phyloP scores from a whole-genome alignment of 2,797 vertebrate genomes.

The Zalophus californianus region DNA sequence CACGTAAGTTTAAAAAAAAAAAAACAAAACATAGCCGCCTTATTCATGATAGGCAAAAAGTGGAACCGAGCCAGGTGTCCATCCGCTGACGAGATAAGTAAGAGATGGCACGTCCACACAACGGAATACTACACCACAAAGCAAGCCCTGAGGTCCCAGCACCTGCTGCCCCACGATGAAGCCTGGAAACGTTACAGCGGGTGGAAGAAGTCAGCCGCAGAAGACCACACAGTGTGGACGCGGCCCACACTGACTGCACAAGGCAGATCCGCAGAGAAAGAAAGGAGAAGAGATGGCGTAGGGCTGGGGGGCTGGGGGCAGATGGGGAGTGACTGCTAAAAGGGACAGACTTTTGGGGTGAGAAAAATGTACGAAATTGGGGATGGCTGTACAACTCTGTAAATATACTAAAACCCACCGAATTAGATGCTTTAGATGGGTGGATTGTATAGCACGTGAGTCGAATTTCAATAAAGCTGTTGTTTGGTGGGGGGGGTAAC shows the following conservation, averaged over 20 bases:
- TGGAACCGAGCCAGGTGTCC: neutral
- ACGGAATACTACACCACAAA: neutral
- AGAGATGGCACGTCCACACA: neutral
- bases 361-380: neutral
- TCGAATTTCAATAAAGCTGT: neutral
- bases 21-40: neutral
- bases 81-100: neutral
- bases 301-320: neutral
- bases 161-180: fast-evolving
- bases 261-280: neutral
- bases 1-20: neutral
- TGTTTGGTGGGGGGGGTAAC: neutral
- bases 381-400: neutral
- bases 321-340: neutral
- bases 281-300: neutral
- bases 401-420: neutral
- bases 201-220: neutral
- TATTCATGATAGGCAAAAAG: neutral
- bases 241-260: neutral
- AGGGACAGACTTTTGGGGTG: neutral
- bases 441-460: neutral
- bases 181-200: fast-evolving
- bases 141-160: fast-evolving
- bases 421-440: neutral
- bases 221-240: fast-evolving